phyloP scores from a whole-genome alignment of 2,797 vertebrate species.

The Chloroceryle amazona region DNA sequence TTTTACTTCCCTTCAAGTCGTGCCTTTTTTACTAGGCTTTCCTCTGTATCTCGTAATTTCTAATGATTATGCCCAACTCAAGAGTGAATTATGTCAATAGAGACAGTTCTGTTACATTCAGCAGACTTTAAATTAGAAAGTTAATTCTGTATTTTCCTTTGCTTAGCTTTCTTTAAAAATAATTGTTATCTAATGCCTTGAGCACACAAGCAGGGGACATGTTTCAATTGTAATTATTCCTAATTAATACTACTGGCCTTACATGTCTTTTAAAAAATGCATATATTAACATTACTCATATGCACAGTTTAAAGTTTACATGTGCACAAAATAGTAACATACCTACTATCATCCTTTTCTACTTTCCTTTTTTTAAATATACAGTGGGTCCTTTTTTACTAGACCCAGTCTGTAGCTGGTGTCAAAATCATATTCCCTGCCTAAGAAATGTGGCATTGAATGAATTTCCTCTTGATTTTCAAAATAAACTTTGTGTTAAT shows the following conservation, averaged over 20 bases:
- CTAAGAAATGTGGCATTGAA: not conserved
- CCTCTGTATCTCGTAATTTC: slow-evolving; percentile 22
- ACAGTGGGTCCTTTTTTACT: not conserved
- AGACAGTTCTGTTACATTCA: not conserved
- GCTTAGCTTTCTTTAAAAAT: not conserved
- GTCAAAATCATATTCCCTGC: not conserved
- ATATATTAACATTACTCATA: not conserved
- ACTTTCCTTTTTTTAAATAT: not conserved
- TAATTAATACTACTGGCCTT: not conserved
- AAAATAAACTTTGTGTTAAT: slow-evolving; percentile 22
- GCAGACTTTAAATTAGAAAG: not conserved
- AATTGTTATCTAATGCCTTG: not conserved
- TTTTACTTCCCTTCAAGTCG: not conserved
- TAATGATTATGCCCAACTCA: not conserved
- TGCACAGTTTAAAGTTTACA: not conserved
- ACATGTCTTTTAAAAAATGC: not conserved
- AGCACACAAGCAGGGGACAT: not conserved
- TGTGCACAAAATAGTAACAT: not conserved
- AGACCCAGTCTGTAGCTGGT: not conserved
- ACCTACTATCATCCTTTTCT: not conserved
- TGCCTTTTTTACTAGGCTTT: slow-evolving; percentile 10
- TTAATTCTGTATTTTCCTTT: not conserved
- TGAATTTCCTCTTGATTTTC: slow-evolving; percentile 32
- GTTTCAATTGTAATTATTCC: not conserved
- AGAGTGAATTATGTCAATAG: not conserved